Percentiles rank a stretch among this genome's conserved stretches.
Conservation (phyloP, 2,797 vertebrate species). For the Sebastes melanostomus region DNA sequence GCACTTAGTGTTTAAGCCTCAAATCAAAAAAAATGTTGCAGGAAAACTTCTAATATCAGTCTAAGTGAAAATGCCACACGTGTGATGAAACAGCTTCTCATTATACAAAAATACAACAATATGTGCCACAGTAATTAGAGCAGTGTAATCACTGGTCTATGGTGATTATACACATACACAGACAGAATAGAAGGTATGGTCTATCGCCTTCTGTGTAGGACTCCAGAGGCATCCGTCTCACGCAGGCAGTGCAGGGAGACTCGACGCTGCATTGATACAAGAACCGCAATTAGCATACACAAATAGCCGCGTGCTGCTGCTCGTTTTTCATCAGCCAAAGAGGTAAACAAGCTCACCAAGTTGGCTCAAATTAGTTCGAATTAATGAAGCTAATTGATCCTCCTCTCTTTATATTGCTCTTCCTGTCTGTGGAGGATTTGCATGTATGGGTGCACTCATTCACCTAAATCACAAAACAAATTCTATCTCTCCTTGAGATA, state of each 20-base stretch:
- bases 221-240: constrained; percentile 65
- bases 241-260: constrained; percentile 18
- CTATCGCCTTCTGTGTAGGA: constrained; percentile 33
- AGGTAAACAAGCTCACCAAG: constrained; percentile 68
- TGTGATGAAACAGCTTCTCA: constrained; percentile 47
- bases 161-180: constrained; percentile 52
- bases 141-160: constrained; percentile 44
- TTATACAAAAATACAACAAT: constrained; percentile 28
- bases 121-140: constrained; percentile 58
- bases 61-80: not conserved
- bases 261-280: constrained; percentile 50
- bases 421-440: constrained; percentile 8
- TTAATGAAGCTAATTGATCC: constrained; percentile 67
- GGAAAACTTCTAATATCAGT: constrained; percentile 4
- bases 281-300: constrained; percentile 68
- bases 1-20: constrained; percentile 12
- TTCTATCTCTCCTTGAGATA: not conserved
- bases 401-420: constrained; percentile 17
- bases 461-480: not conserved
- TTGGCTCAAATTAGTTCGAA: constrained; percentile 64
- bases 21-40: constrained; percentile 7
- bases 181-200: constrained; percentile 38
- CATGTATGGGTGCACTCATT: not conserved
- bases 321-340: constrained; percentile 67
- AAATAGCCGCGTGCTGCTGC: constrained; percentile 49